phyloP scores from a whole-genome alignment of 1,140 invertebrate genomes.

The Macrostomum lignano region DNA sequence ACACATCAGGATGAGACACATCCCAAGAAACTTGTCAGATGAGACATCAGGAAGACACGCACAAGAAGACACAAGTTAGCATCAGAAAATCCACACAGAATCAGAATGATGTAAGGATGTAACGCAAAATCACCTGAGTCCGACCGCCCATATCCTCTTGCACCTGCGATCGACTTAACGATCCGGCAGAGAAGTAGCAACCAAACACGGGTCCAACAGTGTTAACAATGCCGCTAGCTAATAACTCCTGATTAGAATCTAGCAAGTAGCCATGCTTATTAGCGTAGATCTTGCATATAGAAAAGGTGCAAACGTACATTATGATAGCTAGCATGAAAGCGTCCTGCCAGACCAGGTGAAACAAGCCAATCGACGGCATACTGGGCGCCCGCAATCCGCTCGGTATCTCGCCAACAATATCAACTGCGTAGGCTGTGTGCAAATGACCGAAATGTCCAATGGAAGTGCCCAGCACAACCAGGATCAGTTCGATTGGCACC shows the following conservation, averaged over 20 bases:
- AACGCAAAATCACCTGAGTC: slow-evolving; percentile 26
- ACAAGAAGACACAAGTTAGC: too few relatives aligned
- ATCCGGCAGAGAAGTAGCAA: background rate
- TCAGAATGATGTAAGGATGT: too few relatives aligned
- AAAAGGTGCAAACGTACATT: background rate
- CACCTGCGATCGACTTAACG: background rate
- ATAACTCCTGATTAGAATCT: background rate
- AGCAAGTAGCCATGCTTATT: background rate
- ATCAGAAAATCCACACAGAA: too few relatives aligned
- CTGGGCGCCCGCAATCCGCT: slow-evolving; percentile 17
- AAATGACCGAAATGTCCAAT: too few relatives aligned
- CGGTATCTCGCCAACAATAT: slow-evolving; percentile 28
- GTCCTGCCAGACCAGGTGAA: background rate
- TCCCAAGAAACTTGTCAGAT: too few relatives aligned
- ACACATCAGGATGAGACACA: too few relatives aligned
- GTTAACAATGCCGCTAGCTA: background rate
- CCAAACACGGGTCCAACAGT: background rate
- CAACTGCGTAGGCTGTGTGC: too few relatives aligned
- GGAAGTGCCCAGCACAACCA: too few relatives aligned
- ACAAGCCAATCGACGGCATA: background rate
- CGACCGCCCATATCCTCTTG: background rate
- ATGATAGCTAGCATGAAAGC: slow-evolving; percentile 2
- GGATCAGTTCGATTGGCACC: too few relatives aligned
- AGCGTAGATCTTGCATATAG: background rate
- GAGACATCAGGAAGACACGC: too few relatives aligned